Conservation (phyloP, 2,888 invertebrate genomes). For the Fragum sueziense region DNA sequence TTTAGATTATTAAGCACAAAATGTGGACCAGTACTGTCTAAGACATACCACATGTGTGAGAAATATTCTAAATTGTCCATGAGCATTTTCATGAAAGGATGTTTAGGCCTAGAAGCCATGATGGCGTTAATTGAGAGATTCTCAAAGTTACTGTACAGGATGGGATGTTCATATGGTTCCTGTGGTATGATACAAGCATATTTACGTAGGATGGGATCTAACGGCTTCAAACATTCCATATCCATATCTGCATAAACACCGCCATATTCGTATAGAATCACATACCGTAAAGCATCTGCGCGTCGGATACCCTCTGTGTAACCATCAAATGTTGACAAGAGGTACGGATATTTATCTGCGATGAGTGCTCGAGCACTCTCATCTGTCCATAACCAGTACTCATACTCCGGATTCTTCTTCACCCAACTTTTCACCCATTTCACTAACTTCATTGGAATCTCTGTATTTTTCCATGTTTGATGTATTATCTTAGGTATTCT, state of each 20-base stretch:
- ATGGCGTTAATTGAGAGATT: conserved; percentile 76
- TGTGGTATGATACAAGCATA: conserved; percentile 75
- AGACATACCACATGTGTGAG: conserved; percentile 74
- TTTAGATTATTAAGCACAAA: conserved; percentile 69
- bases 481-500: conserved; percentile 76
- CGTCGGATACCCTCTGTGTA: conserved; percentile 75
- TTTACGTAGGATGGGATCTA: conserved; percentile 71
- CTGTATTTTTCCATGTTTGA: conserved; percentile 75
- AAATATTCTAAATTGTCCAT: conserved; percentile 70
- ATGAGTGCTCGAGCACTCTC: conserved; percentile 75
- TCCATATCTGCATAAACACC: conserved; percentile 80
- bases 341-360: conserved; percentile 70
- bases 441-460: conserved; percentile 71
- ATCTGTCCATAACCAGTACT: conserved; percentile 81
- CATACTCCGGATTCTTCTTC: conserved; percentile 77
- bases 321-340: conserved; percentile 70
- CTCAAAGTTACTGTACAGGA: conserved; percentile 75
- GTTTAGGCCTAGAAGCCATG: conserved; percentile 72
- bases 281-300: conserved; percentile 79
- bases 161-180: conserved; percentile 77
- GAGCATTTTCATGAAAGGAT: conserved; percentile 75
- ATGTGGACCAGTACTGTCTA: conserved; percentile 79
- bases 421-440: conserved; percentile 78
- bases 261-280: conserved; percentile 78
- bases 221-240: conserved; percentile 74